phyloP scores from a whole-genome alignment of 2,888 invertebrate genomes.

The Criorhina ranunculi region DNA sequence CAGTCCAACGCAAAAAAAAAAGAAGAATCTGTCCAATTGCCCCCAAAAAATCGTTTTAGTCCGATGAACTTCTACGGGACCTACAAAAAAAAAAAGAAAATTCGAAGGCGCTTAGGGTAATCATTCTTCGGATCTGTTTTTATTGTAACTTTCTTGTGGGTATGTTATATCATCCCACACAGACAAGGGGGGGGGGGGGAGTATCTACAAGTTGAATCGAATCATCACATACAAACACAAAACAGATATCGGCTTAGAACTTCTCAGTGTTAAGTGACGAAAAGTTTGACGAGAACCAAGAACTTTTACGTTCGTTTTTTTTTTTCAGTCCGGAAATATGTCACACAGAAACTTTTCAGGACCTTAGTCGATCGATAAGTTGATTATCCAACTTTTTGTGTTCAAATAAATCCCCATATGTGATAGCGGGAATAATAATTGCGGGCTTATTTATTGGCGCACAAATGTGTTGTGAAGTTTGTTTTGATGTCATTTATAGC shows the following conservation, averaged over 20 bases:
- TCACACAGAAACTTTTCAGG: conserved; percentile 38
- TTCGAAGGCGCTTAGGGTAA: conserved; percentile 15
- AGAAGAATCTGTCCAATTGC: conserved; percentile 36
- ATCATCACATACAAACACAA: neutral
- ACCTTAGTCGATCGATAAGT: conserved; percentile 53
- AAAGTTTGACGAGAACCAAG: conserved; percentile 36
- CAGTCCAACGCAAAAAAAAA: conserved; percentile 15
- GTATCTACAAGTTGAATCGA: conserved; percentile 25
- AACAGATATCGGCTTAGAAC: conserved; percentile 34
- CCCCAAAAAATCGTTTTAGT: conserved; percentile 38
- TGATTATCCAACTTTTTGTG: conserved; percentile 67
- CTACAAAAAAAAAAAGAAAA: conserved; percentile 1
- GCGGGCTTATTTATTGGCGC: conserved; percentile 59
- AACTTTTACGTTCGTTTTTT: conserved; percentile 16
- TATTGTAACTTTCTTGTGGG: conserved; percentile 32
- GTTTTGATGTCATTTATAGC: conserved; percentile 56
- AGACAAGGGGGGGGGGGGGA: neutral
- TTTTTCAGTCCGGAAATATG: conserved; percentile 17
- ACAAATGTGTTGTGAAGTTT: conserved; percentile 58
- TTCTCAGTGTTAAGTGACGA: conserved; percentile 12
- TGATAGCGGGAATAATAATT: conserved; percentile 53
- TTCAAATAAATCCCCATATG: conserved; percentile 47
- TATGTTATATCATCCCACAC: conserved; percentile 6
- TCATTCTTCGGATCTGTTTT: conserved; percentile 30
- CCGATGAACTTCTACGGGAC: conserved; percentile 39